Percentiles rank a stretch among this genome's conserved stretches.
These are phyloP conservation scores for Smutsia temminckii DNA, from an alignment of 2,797 vertebrate genomes.

Conservation along the genomic window DNA sequence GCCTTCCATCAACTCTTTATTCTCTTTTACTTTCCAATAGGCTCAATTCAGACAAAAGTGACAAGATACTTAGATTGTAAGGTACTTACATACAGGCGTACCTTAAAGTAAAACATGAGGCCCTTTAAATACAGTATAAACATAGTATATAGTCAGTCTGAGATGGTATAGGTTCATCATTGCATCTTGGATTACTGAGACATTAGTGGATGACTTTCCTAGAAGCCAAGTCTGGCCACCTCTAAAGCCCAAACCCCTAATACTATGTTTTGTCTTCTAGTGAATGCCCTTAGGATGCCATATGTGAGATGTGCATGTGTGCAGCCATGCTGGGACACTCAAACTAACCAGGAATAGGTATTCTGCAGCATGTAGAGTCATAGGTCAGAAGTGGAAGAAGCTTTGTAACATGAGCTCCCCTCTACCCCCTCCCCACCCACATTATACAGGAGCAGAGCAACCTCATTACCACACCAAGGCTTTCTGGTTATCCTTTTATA, in stretches of 20 bases:
- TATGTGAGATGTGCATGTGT: neutral
- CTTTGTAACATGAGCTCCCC: neutral
- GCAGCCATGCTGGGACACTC: neutral
- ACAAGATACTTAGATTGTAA: neutral
- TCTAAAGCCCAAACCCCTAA: neutral
- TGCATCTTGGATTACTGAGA: neutral
- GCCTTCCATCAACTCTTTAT: neutral
- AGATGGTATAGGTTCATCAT: neutral
- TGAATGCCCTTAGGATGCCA: neutral
- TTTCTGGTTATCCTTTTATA: neutral
- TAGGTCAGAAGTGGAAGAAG: neutral
- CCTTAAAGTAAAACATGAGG: neutral
- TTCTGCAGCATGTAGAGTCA: neutral
- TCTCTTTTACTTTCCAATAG: constrained; percentile 30
- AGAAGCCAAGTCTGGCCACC: neutral
- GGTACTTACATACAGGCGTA: neutral
- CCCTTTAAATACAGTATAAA: neutral
- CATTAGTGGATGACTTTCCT: neutral
- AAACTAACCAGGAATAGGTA: neutral
- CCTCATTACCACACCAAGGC: neutral
- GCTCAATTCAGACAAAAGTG: constrained; percentile 15
- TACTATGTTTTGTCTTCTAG: neutral
- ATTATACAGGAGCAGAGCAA: neutral
- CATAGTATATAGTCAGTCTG: neutral
- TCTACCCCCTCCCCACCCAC: neutral